Base-by-base conservation (phyloP, 30 jellyfish, hydroid and myxozoan species). In the Aurelia aurita region DNA sequence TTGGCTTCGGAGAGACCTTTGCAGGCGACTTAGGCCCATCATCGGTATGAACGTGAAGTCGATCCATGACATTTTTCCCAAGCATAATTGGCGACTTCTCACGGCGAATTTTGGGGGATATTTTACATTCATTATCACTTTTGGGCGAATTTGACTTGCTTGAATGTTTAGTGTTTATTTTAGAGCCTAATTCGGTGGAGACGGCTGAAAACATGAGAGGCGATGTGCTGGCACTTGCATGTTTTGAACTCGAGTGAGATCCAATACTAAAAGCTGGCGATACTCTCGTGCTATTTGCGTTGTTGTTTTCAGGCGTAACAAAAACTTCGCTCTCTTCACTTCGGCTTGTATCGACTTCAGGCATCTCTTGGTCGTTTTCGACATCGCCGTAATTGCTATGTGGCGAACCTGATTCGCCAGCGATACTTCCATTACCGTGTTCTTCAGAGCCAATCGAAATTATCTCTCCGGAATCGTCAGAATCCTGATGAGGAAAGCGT, bases 361-460 rank as follows among this genome's bases (percentile, higher is more conserved):
- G 46, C 46, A 20, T 20, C 45, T 82, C 91, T 15, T 64, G 79
- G 27, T 66, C 77, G 58, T 14, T 68, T n/a, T 84, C 89, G 22
- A 31, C 79, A 21, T 76, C 90, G 74, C 87, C 91, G 84, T 22
- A 43, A 28, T 69, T 72, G 75, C 89, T 88, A 22, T 88, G 82
- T 31, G 91, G 85, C 79, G 95, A 85, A 18, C 77, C 82, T 2
- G 95, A 85, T 63, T 85, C 95, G 84, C 73, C 91, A 58, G 96
- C 91, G 79, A 79, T 77, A 51, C 91, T 68, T 14, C 91, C 85
- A 54, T 60, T 60, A 71, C 85, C 82, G 25, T 88, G 92, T 21
- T 88, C 96, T 23, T 76, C 91, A 0, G 90, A 79, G 75, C 70
- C 88, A 46, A 79, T 31, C 20, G 96, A 88, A 61, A 69, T 34